Base-by-base conservation (phyloP, 2,113 vertebrate species). In the Crotalus viridis region DNA sequence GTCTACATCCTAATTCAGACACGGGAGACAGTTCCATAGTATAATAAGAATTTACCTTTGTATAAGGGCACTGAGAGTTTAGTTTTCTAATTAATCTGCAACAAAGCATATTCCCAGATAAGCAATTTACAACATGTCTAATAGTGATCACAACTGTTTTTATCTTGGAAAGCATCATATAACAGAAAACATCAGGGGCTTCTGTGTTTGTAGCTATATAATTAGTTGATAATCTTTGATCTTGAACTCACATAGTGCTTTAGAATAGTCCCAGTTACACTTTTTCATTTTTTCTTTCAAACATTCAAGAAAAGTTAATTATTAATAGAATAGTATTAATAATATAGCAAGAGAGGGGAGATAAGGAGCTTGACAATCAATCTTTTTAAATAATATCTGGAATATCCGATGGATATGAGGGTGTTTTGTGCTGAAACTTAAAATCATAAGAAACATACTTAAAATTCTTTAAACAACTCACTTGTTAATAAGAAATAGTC, bases 1-100 rank as follows among this genome's bases (percentile, higher is more conserved):
- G 96, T 99, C 99, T 88, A 99, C 99, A 94, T 99, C 99, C 99
- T 99, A 88, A 4, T 96, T 56, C 64, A 85, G 51, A 88, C 28
- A 88, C 4, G 8, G 86, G 22, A 33, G 13, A 90, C 21, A 92
- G 1, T 7, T 90, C 8, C 51, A 19, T 0, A 2, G 39, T n/a
- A 24, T 1, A 1, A 3, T n/a, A 54, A n/a, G n/a, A 48, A 6
- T 26, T 22, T 21, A 24, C 9, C 51, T n/a, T 88, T 22, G 8
- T 52, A 61, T 69, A 69, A 48, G 64, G 4, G 8, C 22, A 88
- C 15, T 54, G 12, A 69, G 13, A 52, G 13, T 1, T 22, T 9
- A 52, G 5, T 33, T 21, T 69, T 19, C 22, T 43, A 88, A 91
- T 51, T 87, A 51, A 17, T 3, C 6, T 48, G 6, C 64, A 87